phyloP scores from a whole-genome alignment of 2,888 invertebrate species.

The Catocala nupta region DNA sequence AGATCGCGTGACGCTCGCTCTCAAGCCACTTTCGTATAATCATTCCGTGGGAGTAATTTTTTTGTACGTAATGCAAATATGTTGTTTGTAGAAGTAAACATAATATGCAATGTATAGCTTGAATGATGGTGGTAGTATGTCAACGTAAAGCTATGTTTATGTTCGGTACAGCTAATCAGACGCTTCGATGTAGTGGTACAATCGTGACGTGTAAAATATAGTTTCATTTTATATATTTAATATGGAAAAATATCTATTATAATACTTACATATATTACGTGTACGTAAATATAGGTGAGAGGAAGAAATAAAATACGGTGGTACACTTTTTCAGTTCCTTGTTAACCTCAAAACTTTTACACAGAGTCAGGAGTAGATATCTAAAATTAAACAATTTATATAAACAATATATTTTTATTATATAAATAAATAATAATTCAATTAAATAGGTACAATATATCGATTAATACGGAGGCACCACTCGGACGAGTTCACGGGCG shows the following conservation, averaged over 20 bases:
- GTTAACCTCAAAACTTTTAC: not conserved
- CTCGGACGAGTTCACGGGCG: slow-evolving; percentile 17
- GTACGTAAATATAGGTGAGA: slow-evolving; percentile 22
- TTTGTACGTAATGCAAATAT: no score
- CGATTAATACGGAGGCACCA: slow-evolving; percentile 8
- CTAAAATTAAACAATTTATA: slow-evolving; percentile 18
- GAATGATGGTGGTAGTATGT: no score
- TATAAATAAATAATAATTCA: slow-evolving; percentile 23
- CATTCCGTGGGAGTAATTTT: no score
- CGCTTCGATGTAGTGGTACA: no score
- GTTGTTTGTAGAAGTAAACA: no score
- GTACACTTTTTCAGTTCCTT: not conserved
- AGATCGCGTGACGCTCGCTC: not conserved
- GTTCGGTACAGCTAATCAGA: no score
- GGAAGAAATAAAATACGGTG: slow-evolving; percentile 2
- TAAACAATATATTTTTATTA: slow-evolving; percentile 27
- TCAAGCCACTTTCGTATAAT: not conserved
- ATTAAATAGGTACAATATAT: slow-evolving; percentile 8
- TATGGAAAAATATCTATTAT: not conserved
- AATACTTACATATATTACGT: slow-evolving; percentile 17
- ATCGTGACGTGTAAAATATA: not conserved
- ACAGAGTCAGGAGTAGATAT: slow-evolving; percentile 3
- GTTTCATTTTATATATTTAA: not conserved
- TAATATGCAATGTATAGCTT: no score
- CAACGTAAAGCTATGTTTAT: no score